Percentiles rank a stretch among this genome's conserved stretches.
Evolutionary conservation across 1,140 invertebrate genomes (phyloP).

Genomic region (Arctopsyche grandis): DNA sequence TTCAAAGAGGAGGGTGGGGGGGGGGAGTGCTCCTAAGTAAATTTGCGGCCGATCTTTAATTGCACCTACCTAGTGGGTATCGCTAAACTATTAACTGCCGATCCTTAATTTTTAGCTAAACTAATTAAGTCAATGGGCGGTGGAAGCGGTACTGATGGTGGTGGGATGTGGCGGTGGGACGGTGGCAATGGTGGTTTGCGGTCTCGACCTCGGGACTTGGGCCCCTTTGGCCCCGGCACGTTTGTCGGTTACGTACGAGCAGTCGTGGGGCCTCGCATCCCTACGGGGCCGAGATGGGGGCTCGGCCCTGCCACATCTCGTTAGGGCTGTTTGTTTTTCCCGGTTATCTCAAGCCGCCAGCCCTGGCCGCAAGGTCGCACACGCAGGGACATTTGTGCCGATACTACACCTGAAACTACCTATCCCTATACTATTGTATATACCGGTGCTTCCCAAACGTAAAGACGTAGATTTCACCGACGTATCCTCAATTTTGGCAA

Average conservation of each 20-base stretch:
- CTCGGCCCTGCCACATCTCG: slow-evolving; percentile 13
- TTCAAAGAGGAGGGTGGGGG: too few relatives aligned
- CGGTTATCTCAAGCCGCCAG: not conserved
- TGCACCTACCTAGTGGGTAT: not conserved
- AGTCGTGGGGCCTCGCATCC: not conserved
- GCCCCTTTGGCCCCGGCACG: slow-evolving; percentile 12
- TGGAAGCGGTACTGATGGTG: not conserved
- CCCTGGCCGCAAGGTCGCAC: not conserved
- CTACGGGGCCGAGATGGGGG: not conserved
- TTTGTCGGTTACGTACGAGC: not conserved
- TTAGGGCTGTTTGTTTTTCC: slow-evolving; percentile 24
- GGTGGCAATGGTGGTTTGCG: not conserved
- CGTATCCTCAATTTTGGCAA: too few relatives aligned
- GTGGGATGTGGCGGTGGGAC: not conserved
- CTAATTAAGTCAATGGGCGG: not conserved
- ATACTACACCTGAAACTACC: too few relatives aligned
- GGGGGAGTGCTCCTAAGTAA: not conserved
- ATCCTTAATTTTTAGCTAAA: slow-evolving; percentile 32
- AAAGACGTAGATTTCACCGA: too few relatives aligned
- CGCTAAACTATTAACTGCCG: slow-evolving; percentile 16
- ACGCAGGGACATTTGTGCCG: too few relatives aligned
- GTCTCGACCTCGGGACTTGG: not conserved
- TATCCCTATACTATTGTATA: too few relatives aligned
- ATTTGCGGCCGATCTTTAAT: not conserved
- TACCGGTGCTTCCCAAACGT: too few relatives aligned